Base-by-base conservation (phyloP, 2,797 vertebrate genomes). In the Hemitrygon akajei region DNA sequence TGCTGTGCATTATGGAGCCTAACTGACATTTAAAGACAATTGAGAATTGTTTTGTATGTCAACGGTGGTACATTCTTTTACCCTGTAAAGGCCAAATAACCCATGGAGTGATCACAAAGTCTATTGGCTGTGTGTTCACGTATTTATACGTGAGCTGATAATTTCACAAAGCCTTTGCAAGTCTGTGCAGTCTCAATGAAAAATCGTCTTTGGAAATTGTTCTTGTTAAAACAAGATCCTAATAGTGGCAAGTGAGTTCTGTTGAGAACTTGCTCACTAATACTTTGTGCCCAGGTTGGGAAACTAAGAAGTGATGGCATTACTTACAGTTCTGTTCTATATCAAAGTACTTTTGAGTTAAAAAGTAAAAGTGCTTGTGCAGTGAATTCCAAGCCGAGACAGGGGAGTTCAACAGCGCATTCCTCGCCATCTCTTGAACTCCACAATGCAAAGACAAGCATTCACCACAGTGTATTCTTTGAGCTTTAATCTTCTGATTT, bases 1-100 rank as follows among this genome's bases (percentile, higher is more conserved):
- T 25, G 14, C 56, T 86, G 25, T n/a, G 82, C 82, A 86, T 60
- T 30, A 30, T 86, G 47, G 27, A 84, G 27, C 81, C 81, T 56
- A 84, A 10, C 25, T 86, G 82, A 86, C 82, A 60, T 86, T 86
- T 86, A n/a, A 30, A n/a, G 60, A 86, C 27, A 86, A 86, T 86
- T 60, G 82, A n/a, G 27, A 10, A 16, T 27, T 14, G 82, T 0
- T 30, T 60, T 10, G 4, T 30, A 27, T 60, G 12, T 86, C 47
- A n/a, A 34, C 82, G n/a, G 58, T 60, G 27, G 60, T 86, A 7
- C 27, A n/a, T 86, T 30, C 58, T 60, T 60, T 7, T 27, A 7
- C 20, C 7, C 82, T 2, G 60, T 56, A 58, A 86, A 86, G 25
- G 56, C 82, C 14, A 14, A 86, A 86, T 86, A 86, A 86, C 60